phyloP scores from a whole-genome alignment of 2,888 invertebrate genomes.

The Cryptocheilus praepositus region DNA sequence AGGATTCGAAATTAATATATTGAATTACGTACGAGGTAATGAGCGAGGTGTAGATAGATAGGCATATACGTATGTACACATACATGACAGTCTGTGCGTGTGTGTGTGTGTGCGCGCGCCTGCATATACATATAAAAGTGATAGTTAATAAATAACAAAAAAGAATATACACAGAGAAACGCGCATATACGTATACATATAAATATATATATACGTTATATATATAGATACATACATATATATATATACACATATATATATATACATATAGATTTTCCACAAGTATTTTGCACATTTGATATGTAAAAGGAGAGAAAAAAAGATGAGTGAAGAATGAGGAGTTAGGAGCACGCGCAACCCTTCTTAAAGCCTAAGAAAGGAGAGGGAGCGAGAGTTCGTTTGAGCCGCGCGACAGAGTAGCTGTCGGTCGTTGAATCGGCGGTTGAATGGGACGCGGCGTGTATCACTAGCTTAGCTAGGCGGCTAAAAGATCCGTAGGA shows the following conservation, averaged over 20 bases:
- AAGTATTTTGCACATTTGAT: constrained; percentile 74
- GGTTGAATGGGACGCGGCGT: no score
- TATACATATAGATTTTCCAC: constrained; percentile 70
- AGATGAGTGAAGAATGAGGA: constrained; percentile 41
- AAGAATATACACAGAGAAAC: constrained; percentile 56
- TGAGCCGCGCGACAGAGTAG: no score
- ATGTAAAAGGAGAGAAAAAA: constrained; percentile 52
- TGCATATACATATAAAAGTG: background rate
- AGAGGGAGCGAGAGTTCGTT: constrained; percentile 51
- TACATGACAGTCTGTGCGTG: constrained; percentile 54
- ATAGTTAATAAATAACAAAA: constrained; percentile 64
- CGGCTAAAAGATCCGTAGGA: no score
- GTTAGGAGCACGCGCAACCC: constrained; percentile 55
- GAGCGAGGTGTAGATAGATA: constrained; percentile 62
- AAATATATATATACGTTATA: constrained; percentile 53
- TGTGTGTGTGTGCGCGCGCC: background rate
- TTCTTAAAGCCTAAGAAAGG: constrained; percentile 49
- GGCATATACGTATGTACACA: constrained; percentile 62
- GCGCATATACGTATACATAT: constrained; percentile 58
- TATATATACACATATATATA: constrained; percentile 55
- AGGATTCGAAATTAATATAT: constrained; percentile 73
- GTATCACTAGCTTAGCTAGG: no score
- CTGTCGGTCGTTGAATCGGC: no score
- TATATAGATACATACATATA: constrained; percentile 56
- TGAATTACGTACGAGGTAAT: constrained; percentile 60